These are phyloP conservation scores for Maniola hyperantus DNA, from an alignment of 2,888 invertebrate genomes.

Conservation along the genomic window DNA sequence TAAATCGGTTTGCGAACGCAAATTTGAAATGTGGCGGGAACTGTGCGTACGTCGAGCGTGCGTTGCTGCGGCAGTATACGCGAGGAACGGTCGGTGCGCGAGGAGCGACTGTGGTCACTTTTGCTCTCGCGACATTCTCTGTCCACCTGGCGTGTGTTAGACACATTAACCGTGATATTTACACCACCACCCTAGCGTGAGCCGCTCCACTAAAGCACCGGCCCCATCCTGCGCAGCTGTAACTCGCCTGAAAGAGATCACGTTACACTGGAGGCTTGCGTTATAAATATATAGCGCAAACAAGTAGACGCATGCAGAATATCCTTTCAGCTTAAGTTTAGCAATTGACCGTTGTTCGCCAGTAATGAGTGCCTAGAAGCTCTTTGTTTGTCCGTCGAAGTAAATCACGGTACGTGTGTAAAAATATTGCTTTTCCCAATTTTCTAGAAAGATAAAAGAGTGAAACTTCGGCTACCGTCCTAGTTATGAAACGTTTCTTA, in stretches of 20 bases:
- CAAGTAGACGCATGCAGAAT: constrained; percentile 36
- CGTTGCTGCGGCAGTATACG: constrained; percentile 58
- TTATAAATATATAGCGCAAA: constrained; percentile 36
- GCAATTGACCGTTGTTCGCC: constrained; percentile 24
- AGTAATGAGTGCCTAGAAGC: constrained; percentile 24
- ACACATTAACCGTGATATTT: constrained; percentile 69
- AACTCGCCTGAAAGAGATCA: constrained; percentile 46
- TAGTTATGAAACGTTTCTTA: constrained; percentile 17
- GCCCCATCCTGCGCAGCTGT: constrained; percentile 8
- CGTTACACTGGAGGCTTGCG: constrained; percentile 42
- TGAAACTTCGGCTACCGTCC: constrained; percentile 14
- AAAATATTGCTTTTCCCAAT: constrained; percentile 14
- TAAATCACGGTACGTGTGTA: constrained; percentile 18
- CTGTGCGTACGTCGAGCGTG: constrained; percentile 73
- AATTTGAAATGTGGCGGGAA: constrained; percentile 76
- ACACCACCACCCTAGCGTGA: constrained; percentile 51
- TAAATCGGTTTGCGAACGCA: constrained; percentile 58
- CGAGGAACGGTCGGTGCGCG: constrained; percentile 73
- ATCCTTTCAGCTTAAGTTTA: constrained; percentile 38
- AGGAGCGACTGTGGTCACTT: constrained; percentile 72
- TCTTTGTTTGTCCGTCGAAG: constrained; percentile 27
- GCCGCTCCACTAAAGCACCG: constrained; percentile 42
- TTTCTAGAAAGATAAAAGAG: background rate
- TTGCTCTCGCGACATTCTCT: constrained; percentile 60
- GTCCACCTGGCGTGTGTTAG: constrained; percentile 69